Evolutionary conservation across 35 echinoderm and acorn worm genomes (phyloP).

Genomic region (Chiridota heheva): DNA sequence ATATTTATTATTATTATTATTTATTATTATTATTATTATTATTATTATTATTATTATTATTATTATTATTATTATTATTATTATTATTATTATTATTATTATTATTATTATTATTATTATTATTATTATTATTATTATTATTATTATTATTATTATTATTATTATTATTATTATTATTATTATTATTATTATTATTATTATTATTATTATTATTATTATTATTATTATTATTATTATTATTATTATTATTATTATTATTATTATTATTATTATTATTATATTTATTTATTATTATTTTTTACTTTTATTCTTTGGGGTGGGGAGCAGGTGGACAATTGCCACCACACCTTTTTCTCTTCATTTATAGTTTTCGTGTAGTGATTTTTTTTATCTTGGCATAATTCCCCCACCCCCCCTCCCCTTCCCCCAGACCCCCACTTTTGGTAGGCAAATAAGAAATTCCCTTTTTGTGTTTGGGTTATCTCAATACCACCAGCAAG

Average conservation of each 20-base stretch:
- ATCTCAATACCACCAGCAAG: too few species aligned
- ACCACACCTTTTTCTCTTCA: too few species aligned
- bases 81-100: background rate
- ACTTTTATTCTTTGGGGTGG: too few species aligned
- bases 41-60: conserved; percentile 3
- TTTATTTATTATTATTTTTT: too few species aligned
- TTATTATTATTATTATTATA: background rate
- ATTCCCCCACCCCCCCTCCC: too few species aligned
- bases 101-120: background rate
- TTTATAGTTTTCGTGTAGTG: too few species aligned
- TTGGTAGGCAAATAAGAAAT: too few species aligned
- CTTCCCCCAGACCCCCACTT: too few species aligned
- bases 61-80: conserved; percentile 3
- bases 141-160: background rate
- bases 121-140: background rate
- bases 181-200: background rate
- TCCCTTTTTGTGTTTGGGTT: too few species aligned
- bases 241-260: background rate
- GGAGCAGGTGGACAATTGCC: too few species aligned
- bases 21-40: background rate
- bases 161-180: background rate
- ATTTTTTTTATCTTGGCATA: too few species aligned
- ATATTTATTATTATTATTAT: too few species aligned
- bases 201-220: conserved; percentile 1
- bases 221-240: background rate